Percentiles rank a stretch among this genome's conserved stretches.
Evolutionary conservation across 2,113 vertebrate genomes (phyloP).

Genomic region (Ivindomyrus marchei): DNA sequence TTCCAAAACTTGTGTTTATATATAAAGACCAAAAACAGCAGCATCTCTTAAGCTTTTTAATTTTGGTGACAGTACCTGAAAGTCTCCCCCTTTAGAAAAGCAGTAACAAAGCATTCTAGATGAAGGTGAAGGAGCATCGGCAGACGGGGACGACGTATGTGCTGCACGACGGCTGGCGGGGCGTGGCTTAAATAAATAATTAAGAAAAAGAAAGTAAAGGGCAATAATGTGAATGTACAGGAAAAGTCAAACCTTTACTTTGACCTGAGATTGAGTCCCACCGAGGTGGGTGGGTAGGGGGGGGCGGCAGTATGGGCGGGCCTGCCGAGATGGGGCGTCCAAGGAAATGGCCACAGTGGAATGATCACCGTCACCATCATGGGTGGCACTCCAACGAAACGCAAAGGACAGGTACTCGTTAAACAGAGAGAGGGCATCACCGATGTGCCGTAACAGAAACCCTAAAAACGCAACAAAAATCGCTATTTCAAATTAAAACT

Average conservation of each 20-base stretch:
- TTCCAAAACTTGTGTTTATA: neutral
- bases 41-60: neutral
- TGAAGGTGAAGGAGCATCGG: neutral
- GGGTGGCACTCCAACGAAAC: constrained; percentile 20
- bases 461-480: constrained; percentile 37
- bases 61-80: constrained; percentile 6
- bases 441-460: constrained; percentile 69
- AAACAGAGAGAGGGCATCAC: constrained; percentile 66
- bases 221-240: constrained; percentile 28
- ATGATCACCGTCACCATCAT: constrained; percentile 22
- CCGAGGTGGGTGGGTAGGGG: constrained; percentile 39
- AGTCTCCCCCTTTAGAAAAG: neutral
- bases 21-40: constrained; percentile 6
- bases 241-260: constrained; percentile 49
- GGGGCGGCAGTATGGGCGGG: neutral
- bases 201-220: constrained; percentile 23
- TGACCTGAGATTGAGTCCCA: constrained; percentile 79
- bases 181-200: constrained; percentile 7
- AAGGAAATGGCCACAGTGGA: constrained; percentile 18
- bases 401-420: constrained; percentile 37
- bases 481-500: constrained; percentile 29
- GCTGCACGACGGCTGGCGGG: neutral
- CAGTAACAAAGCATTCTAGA: neutral
- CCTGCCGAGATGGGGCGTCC: constrained; percentile 14
- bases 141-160: neutral